Evolutionary conservation across 1,140 invertebrate genomes (phyloP).

Genomic region (Psix sp.): DNA sequence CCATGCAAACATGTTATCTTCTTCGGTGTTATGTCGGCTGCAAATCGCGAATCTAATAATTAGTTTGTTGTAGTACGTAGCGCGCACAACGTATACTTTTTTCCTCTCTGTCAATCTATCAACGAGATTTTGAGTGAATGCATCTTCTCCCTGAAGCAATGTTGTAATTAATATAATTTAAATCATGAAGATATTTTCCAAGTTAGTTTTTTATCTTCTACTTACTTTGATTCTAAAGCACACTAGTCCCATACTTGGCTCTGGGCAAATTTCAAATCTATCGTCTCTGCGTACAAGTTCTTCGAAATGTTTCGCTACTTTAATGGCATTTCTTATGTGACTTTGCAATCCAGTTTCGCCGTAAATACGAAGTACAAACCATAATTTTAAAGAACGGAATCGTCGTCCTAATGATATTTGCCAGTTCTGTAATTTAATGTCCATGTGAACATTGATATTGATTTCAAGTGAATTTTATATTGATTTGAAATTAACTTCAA

Average conservation of each 20-base stretch:
- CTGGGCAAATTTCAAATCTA: conserved; percentile 87
- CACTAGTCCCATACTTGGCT: conserved; percentile 87
- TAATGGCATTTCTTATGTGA: conserved; percentile 87
- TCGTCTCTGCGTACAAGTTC: conserved; percentile 82
- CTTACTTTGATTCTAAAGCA: conserved; percentile 89
- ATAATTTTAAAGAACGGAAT: conserved; percentile 95
- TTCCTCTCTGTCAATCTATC: conserved; percentile 86
- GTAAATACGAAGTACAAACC: conserved; percentile 92
- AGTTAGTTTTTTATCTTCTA: no score
- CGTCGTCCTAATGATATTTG: conserved; percentile 93
- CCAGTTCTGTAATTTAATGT: conserved; percentile 94
- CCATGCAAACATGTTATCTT: conserved; percentile 90
- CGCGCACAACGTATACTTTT: conserved; percentile 90
- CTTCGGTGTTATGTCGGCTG: conserved; percentile 81
- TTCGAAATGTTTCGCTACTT: conserved; percentile 87
- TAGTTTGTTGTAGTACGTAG: conserved; percentile 81
- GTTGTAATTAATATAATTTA: background rate
- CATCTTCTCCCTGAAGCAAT: conserved; percentile 82
- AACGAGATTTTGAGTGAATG: conserved; percentile 84
- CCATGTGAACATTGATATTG: no score
- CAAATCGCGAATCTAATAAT: conserved; percentile 92
- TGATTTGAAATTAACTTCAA: no score
- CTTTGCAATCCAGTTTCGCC: conserved; percentile 88
- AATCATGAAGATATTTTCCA: no score
- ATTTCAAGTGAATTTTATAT: no score